Conservation (phyloP, 2,888 invertebrate species). For the Callimorpha dominula region DNA sequence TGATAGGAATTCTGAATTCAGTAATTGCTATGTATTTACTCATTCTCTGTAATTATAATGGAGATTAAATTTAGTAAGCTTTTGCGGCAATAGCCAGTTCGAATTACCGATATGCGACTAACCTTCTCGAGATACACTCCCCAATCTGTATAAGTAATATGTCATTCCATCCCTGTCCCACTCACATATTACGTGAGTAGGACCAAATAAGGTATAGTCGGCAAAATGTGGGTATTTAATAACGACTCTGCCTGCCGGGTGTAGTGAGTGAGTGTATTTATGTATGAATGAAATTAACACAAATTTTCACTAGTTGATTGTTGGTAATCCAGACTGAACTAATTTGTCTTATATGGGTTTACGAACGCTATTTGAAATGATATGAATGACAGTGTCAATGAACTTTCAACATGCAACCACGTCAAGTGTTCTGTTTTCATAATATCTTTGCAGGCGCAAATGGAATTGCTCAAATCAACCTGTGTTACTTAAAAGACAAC, state of each 20-base stretch:
- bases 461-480: not conserved
- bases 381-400: not conserved
- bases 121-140: no score
- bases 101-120: no score
- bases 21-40: constrained; percentile 33
- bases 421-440: not conserved
- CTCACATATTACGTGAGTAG: no score
- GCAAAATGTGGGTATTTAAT: no score
- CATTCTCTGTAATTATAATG: constrained; percentile 20
- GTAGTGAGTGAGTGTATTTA: no score
- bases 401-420: not conserved
- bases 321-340: not conserved
- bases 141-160: no score
- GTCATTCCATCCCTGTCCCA: no score
- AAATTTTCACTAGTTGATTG: not conserved
- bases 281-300: not conserved
- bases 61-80: not conserved
- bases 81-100: no score
- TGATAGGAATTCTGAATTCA: constrained; percentile 38
- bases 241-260: no score
- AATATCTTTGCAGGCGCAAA: not conserved
- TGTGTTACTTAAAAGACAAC: no score
- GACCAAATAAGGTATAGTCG: no score
- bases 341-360: not conserved
- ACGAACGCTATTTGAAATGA: not conserved